Evolutionary conservation across 2,888 invertebrate species (phyloP).

Genomic region (Synergus japonicus): DNA sequence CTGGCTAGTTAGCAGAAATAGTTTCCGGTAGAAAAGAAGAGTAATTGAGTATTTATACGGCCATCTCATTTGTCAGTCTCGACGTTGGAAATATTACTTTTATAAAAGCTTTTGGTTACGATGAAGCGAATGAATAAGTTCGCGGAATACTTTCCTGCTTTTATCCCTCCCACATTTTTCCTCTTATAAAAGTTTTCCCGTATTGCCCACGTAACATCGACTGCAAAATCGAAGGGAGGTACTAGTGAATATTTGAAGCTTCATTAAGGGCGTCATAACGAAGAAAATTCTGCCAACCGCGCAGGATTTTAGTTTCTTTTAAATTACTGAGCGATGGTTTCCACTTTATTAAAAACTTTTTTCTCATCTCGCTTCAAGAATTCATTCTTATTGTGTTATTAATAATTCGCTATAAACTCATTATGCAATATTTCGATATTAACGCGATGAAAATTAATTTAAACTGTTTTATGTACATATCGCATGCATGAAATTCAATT

Average conservation of each 20-base stretch:
- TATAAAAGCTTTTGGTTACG: slow-evolving; percentile 56
- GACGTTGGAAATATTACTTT: slow-evolving; percentile 58
- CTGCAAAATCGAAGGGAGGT: slow-evolving; percentile 38
- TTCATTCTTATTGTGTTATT: neutral
- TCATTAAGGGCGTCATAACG: slow-evolving; percentile 68
- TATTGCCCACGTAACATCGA: slow-evolving; percentile 31
- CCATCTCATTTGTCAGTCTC: slow-evolving; percentile 52
- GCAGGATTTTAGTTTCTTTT: neutral
- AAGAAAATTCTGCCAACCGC: slow-evolving; percentile 61
- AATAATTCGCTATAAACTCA: too few relatives aligned
- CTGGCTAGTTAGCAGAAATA: slow-evolving; percentile 52
- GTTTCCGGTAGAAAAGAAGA: slow-evolving; percentile 53
- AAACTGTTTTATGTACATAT: neutral
- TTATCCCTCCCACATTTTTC: slow-evolving; percentile 42
- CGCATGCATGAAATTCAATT: slow-evolving; percentile 10
- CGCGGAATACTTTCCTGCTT: slow-evolving; percentile 48
- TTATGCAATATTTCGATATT: too few relatives aligned
- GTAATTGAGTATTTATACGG: slow-evolving; percentile 64
- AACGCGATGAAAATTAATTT: too few relatives aligned
- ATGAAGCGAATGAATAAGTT: slow-evolving; percentile 59
- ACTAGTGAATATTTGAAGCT: slow-evolving; percentile 65
- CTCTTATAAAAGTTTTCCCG: slow-evolving; percentile 47
- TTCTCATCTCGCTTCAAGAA: neutral
- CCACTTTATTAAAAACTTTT: slow-evolving; percentile 14
- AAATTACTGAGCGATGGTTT: neutral